phyloP scores from a whole-genome alignment of 2,113 vertebrate genomes.

The Tympanuchus pallidicinctus region DNA sequence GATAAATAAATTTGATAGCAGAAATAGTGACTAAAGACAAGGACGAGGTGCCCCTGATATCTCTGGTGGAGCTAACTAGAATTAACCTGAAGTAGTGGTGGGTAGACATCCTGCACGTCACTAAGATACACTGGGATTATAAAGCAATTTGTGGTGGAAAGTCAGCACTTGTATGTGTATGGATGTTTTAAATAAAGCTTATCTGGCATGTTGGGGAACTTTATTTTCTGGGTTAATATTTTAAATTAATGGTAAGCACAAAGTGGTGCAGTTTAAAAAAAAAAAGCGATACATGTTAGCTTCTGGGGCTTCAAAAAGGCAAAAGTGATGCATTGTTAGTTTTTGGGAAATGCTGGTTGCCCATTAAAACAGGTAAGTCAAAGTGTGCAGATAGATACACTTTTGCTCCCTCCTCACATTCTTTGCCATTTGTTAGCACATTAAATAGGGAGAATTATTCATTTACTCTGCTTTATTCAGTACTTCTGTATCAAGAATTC shows the following conservation, averaged over 20 bases:
- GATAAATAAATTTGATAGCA: not conserved
- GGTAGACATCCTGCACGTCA: not conserved
- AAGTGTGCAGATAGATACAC: not conserved
- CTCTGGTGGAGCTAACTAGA: not conserved
- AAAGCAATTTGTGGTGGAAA: not conserved
- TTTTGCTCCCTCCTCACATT: not conserved
- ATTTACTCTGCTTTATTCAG: not conserved
- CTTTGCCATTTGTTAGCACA: not conserved
- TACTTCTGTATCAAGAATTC: not conserved
- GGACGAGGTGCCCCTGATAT: accelerated
- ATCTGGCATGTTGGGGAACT: not conserved
- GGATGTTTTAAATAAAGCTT: not conserved
- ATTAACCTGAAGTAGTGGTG: not conserved
- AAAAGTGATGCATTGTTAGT: no score
- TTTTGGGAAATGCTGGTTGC: not conserved
- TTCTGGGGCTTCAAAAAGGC: not conserved
- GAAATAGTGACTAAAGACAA: not conserved
- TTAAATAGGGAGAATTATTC: not conserved
- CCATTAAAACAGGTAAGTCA: not conserved
- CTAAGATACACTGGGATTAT: not conserved
- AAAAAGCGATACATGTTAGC: no score
- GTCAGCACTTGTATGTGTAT: not conserved
- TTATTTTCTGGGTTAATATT: not conserved
- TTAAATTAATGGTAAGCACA: not conserved
- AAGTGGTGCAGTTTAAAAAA: not conserved